These are phyloP conservation scores for Chrysolina americana DNA, from an alignment of 2,888 invertebrate species.

Conservation along the genomic window DNA sequence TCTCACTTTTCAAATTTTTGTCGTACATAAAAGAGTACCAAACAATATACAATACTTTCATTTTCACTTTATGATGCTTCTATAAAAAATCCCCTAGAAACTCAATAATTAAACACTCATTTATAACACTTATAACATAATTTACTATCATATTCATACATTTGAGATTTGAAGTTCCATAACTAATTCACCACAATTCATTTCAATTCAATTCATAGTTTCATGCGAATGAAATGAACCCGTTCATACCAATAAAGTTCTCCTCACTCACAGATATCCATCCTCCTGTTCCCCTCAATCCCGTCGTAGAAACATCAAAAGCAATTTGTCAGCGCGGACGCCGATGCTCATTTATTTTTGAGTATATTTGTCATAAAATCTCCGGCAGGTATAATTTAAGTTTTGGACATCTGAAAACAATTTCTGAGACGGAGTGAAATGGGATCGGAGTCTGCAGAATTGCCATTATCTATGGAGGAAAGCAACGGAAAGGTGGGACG, in stretches of 20 bases:
- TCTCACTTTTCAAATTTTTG: too few relatives aligned
- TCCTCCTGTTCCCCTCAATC: neutral
- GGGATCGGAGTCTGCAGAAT: neutral
- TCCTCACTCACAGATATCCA: neutral
- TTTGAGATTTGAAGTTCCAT: too few relatives aligned
- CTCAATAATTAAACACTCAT: too few relatives aligned
- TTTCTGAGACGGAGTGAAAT: conserved; percentile 45
- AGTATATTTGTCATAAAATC: conserved; percentile 52
- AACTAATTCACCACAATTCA: too few relatives aligned
- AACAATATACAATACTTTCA: too few relatives aligned
- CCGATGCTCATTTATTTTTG: conserved; percentile 38
- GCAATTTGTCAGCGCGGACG: conserved; percentile 34
- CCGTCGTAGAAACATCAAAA: conserved; percentile 16
- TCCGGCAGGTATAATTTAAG: conserved; percentile 53
- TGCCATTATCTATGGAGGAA: neutral
- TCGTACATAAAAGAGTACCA: too few relatives aligned
- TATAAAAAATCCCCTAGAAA: too few relatives aligned
- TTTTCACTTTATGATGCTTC: too few relatives aligned
- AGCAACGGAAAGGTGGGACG: neutral
- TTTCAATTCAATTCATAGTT: too few relatives aligned
- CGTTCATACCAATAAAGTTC: neutral
- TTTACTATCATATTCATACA: too few relatives aligned
- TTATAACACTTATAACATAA: too few relatives aligned
- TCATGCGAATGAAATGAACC: neutral
- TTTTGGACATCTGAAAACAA: conserved; percentile 54